Conservation (phyloP, 2,113 vertebrate species). For the Zonotrichia leucophrys region DNA sequence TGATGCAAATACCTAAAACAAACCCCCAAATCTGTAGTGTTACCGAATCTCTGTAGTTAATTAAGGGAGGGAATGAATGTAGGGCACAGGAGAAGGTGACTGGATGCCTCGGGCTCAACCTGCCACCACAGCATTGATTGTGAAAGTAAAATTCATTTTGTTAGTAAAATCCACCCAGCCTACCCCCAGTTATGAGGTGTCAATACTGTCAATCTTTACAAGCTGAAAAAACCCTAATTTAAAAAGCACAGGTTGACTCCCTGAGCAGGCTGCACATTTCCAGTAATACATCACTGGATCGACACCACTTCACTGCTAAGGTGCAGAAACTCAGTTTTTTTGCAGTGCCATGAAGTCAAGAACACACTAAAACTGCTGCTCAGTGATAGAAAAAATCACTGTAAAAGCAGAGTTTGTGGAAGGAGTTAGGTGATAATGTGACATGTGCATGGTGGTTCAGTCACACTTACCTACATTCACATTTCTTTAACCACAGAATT, state of each 20-base stretch:
- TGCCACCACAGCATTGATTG: neutral
- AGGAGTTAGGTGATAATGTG: neutral
- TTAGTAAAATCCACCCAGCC: neutral
- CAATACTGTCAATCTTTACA: conserved; percentile 4
- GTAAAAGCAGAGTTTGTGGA: neutral
- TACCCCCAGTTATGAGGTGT: neutral
- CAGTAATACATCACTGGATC: conserved; percentile 18
- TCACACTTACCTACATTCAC: neutral
- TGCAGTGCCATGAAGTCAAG: neutral
- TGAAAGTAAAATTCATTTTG: conserved; percentile 16
- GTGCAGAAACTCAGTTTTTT: conserved; percentile 44
- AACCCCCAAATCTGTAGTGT: neutral
- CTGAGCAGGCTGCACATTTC: neutral
- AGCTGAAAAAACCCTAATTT: neutral
- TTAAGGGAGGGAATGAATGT: neutral
- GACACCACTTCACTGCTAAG: conserved; percentile 11
- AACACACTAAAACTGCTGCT: neutral
- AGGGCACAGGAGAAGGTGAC: conserved; percentile 2
- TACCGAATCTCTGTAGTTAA: neutral
- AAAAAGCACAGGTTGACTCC: conserved; percentile 7
- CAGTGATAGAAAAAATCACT: neutral
- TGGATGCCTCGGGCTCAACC: conserved; percentile 1
- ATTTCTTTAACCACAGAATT: neutral
- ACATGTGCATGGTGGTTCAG: neutral
- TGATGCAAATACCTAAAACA: neutral